Evolutionary conservation across 2,888 invertebrate species (phyloP), one percentile per base, ranked within the genome.

Genomic region (Hirtodrosophila histrioides): DNA sequence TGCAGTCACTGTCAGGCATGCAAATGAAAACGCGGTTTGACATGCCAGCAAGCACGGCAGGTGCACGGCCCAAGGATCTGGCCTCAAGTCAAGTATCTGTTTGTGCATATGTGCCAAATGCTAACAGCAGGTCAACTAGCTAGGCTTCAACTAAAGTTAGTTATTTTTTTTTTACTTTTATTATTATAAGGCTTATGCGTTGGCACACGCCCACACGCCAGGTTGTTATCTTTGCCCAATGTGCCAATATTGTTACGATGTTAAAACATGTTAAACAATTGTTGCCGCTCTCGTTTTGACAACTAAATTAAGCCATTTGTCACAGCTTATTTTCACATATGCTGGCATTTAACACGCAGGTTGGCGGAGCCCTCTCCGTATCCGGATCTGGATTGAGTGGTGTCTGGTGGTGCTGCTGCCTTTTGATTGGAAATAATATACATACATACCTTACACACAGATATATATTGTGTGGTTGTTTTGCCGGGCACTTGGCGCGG

Each of bases 291-390:
- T 31, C 37, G 50, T 37, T 63, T 58, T 88, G 90, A 88, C 89
- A 89, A 87, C 81, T 89, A 90, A 91, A 91, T 91, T 91, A 90
- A 91, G 89, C 89, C 91, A 91, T 91, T 91, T 91, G 91, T 91
- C 90, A 91, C 83, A 90, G 91, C 90, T 91, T 91, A 91, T 91
- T 90, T 90, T 91, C 91, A 89, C 91, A 91, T 91, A 91, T 91
- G 91, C 89, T 91, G 88, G 80, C 90, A 91, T 91, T 91, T 90
- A 83, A 73, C 88, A 86, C 86, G 86, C 87, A 85, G 77, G 84
- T 74, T 74, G 57, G 41, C 48, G 27, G 36, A n/a, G n/a, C n/a
- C n/a, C n/a, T n/a, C n/a, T n/a, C n/a, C 5, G 37, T 45, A 61
- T 61, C 39, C 49, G 44, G 56, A 49, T 37, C 40, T 40, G 53